Percentiles rank a stretch among this genome's conserved stretches.
phyloP scores from a whole-genome alignment of 2,113 vertebrate genomes.

The Dasypus novemcinctus region DNA sequence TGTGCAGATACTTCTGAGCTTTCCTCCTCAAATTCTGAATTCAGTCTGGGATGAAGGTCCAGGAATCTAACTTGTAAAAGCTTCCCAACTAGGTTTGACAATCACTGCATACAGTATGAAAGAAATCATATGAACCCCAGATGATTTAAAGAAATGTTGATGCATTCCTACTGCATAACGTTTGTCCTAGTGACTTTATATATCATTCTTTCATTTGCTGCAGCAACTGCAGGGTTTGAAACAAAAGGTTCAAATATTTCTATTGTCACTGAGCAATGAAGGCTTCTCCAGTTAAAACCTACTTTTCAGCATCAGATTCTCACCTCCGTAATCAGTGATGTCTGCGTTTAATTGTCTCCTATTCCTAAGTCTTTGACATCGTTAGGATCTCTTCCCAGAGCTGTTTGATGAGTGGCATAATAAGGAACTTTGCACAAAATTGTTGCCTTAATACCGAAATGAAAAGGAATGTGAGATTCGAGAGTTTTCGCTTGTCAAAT shows the following conservation, averaged over 20 bases:
- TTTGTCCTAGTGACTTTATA: background rate
- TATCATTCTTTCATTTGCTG: background rate
- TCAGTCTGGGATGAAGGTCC: background rate
- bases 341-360: background rate
- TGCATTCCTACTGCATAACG: background rate
- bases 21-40: background rate
- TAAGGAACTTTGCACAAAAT: background rate
- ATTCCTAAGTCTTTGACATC: background rate
- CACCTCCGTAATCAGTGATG: background rate
- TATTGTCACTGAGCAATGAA: background rate
- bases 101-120: background rate
- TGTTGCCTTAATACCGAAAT: background rate
- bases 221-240: background rate
- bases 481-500: background rate
- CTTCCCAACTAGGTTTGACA: background rate
- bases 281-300: background rate
- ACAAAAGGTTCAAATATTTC: background rate
- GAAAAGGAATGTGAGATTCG: background rate
- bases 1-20: background rate
- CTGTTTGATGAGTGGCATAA: background rate
- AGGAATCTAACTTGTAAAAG: background rate
- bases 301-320: background rate
- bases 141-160: background rate
- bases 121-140: background rate
- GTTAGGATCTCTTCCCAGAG: background rate